A percentile compares a stretch with the other conserved stretches of the same genome.
Evolutionary conservation across 2,113 vertebrate species (phyloP).

Genomic region (Kobus ellipsiprymnus): DNA sequence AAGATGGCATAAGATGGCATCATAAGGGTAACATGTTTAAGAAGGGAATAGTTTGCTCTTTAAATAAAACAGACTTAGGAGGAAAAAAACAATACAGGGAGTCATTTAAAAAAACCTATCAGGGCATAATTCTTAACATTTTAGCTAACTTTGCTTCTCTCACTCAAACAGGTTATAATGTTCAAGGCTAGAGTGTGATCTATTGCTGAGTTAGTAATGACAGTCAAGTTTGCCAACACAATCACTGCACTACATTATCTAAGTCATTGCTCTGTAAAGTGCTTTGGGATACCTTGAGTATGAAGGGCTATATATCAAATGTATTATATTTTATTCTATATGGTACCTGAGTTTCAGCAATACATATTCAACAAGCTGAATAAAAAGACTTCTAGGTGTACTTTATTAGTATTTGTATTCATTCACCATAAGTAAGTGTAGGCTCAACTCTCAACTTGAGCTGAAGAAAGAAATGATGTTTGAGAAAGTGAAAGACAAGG

Average conservation of each 20-base stretch:
- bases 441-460: neutral
- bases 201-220: slow-evolving; percentile 68
- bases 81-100: neutral
- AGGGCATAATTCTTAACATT: slow-evolving; percentile 39
- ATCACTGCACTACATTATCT: slow-evolving; percentile 74
- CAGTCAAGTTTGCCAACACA: slow-evolving; percentile 73
- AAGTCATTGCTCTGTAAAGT: slow-evolving; percentile 74
- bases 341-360: slow-evolving; percentile 61
- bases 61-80: neutral
- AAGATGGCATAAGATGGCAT: too few species aligned
- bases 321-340: slow-evolving; percentile 69
- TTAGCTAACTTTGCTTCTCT: slow-evolving; percentile 57
- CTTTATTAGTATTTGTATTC: slow-evolving; percentile 47
- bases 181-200: slow-evolving; percentile 59
- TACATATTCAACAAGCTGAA: slow-evolving; percentile 74
- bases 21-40: neutral
- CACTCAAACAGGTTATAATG: slow-evolving; percentile 58
- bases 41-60: neutral
- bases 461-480: neutral
- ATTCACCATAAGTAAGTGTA: neutral
- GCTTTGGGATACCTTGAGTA: slow-evolving; percentile 74
- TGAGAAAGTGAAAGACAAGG: neutral
- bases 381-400: slow-evolving; percentile 49
- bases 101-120: slow-evolving; percentile 34
- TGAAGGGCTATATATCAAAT: slow-evolving; percentile 75